A percentile compares a stretch with the other conserved stretches of the same genome.
These are phyloP conservation scores for Pelagia noctiluca DNA, from an alignment of 30 jellyfish, hydroid and myxozoan species.

Conservation along the genomic window DNA sequence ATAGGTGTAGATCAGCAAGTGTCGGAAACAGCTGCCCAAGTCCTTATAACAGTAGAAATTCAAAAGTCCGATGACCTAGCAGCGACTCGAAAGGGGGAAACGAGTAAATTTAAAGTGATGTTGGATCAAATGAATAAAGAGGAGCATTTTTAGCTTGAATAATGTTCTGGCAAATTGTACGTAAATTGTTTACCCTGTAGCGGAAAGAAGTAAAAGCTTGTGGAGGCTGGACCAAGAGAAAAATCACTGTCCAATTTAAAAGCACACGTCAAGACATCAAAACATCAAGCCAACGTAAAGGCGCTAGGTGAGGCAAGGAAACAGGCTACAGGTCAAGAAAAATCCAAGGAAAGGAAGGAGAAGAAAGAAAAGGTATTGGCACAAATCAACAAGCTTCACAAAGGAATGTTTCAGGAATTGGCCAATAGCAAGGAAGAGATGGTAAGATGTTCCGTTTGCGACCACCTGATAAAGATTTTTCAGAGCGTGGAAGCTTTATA, in stretches of 20 bases:
- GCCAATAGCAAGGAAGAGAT: conserved; percentile 44
- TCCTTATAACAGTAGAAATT: background rate
- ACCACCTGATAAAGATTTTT: background rate
- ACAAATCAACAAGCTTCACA: conserved; percentile 29
- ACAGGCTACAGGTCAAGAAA: conserved; percentile 6
- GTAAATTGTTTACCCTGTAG: conserved; percentile 25
- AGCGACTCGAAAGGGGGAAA: conserved; percentile 10
- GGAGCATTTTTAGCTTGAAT: conserved; percentile 27
- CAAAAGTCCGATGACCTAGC: background rate
- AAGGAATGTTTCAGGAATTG: conserved; percentile 18
- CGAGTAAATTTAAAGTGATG: conserved; percentile 6
- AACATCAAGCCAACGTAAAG: conserved; percentile 26
- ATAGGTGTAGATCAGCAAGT: background rate
- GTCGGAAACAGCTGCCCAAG: background rate
- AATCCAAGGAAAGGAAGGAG: conserved; percentile 1
- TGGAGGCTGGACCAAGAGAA: conserved; percentile 39
- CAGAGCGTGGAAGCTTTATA: background rate
- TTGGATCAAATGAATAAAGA: conserved; percentile 19
- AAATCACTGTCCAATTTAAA: conserved; percentile 17
- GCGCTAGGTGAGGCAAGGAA: conserved; percentile 22
- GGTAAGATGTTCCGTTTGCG: conserved; percentile 28
- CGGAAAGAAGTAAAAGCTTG: conserved; percentile 27
- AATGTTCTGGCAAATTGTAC: conserved; percentile 26
- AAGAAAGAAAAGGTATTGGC: conserved; percentile 12
- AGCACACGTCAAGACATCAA: conserved; percentile 31